These are phyloP conservation scores for Zonotrichia leucophrys DNA, from an alignment of 2,113 vertebrate species.

Conservation along the genomic window DNA sequence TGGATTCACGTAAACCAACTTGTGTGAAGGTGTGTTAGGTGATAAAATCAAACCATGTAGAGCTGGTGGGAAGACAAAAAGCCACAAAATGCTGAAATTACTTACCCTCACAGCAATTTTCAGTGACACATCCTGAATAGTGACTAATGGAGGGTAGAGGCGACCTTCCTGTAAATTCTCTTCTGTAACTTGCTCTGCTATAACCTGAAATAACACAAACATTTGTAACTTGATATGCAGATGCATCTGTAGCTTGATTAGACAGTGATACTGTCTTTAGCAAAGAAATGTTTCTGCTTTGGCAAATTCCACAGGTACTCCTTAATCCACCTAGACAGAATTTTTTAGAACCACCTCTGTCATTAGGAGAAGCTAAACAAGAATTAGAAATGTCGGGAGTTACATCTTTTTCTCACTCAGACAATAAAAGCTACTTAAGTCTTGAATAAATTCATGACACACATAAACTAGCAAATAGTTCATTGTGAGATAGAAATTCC, in stretches of 20 bases:
- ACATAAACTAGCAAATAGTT: not conserved
- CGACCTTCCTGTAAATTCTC: constrained; percentile 88
- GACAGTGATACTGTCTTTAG: not conserved
- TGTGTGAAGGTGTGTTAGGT: not conserved
- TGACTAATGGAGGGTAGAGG: constrained; percentile 89
- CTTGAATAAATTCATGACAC: not conserved
- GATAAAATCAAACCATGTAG: not conserved
- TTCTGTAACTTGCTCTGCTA: constrained; percentile 88
- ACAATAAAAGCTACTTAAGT: not conserved
- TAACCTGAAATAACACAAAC: constrained; percentile 75
- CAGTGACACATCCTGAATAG: constrained; percentile 86
- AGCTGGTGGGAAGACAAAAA: not conserved
- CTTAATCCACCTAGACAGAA: not conserved
- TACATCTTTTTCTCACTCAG: not conserved
- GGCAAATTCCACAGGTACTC: not conserved
- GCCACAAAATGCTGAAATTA: not conserved
- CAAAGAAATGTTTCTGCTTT: not conserved
- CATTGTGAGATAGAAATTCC: not conserved
- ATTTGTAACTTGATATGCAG: not conserved
- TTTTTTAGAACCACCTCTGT: not conserved
- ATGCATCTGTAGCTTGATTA: not conserved
- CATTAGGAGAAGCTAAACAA: not conserved
- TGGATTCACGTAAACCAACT: not conserved
- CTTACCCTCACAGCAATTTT: constrained; percentile 91
- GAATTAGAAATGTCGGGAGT: not conserved